These are phyloP conservation scores for Paraplagusia blochii DNA, from an alignment of 2,113 vertebrate species.

Conservation along the genomic window DNA sequence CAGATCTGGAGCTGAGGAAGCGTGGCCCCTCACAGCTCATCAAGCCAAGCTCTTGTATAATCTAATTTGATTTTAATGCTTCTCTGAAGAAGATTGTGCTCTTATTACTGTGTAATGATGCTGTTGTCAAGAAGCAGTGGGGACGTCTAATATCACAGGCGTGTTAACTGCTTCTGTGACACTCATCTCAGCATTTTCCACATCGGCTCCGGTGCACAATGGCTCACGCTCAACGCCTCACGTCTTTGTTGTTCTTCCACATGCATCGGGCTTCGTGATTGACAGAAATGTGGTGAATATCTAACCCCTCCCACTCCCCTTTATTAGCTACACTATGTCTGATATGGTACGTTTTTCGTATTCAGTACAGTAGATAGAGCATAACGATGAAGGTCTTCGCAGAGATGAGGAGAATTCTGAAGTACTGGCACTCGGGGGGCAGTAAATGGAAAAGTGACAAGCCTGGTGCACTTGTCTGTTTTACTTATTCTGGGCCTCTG, in stretches of 20 bases:
- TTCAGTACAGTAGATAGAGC: constrained; percentile 75
- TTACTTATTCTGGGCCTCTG: constrained; percentile 87
- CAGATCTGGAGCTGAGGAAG: constrained; percentile 58
- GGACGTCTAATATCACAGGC: constrained; percentile 72
- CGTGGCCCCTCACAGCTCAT: constrained; percentile 66
- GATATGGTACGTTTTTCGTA: constrained; percentile 64
- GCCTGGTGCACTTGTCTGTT: constrained; percentile 87
- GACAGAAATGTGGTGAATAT: constrained; percentile 56
- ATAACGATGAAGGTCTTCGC: constrained; percentile 73
- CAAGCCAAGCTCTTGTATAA: constrained; percentile 70
- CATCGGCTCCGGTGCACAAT: constrained; percentile 52
- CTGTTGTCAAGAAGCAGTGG: constrained; percentile 74
- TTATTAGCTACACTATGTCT: constrained; percentile 57
- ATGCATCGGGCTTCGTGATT: constrained; percentile 50
- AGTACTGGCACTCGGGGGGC: constrained; percentile 72
- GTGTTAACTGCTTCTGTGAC: constrained; percentile 76
- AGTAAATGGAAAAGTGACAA: constrained; percentile 86
- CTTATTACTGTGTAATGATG: constrained; percentile 80
- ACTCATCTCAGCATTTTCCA: constrained; percentile 67
- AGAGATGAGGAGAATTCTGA: constrained; percentile 74
- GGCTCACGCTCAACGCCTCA: constrained; percentile 44
- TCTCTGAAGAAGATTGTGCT: constrained; percentile 74
- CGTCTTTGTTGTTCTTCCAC: constrained; percentile 55
- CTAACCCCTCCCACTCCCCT: constrained; percentile 45
- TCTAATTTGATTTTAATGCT: constrained; percentile 83